Base-by-base conservation (phyloP, 2,797 vertebrate species). In the Rachycentron canadum region DNA sequence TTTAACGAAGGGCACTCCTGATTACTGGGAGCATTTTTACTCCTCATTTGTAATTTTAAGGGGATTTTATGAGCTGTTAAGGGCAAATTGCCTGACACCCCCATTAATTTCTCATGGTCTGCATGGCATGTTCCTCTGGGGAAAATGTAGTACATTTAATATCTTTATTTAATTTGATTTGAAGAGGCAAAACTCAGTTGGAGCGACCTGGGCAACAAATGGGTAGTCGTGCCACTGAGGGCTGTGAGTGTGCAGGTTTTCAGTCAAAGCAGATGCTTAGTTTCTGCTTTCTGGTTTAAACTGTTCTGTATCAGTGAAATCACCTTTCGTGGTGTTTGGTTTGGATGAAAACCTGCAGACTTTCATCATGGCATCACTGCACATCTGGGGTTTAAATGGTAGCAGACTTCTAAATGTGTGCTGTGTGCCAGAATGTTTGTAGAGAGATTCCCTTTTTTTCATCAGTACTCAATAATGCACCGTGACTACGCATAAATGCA, bases 1-100 rank as follows among this genome's bases (percentile, higher is more conserved):
- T 87, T 87, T 80, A 76, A 74, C 41, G 56, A 87, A 82, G 67
- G 69, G 36, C 69, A 69, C 32, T 13, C 7, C 19, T 69, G 28
- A 77, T 64, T 30, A 65, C 72, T 14, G 0, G 57, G 40, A 60
- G 34, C 30, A 7, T 55, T 78, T 82, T 41, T 23, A 11, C 21
- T 17, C 14, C 23, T 30, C 1, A 0, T 66, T 62, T 77, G 63
- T 65, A 26, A 81, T 79, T 76, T 74, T 19, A 60, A 36, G 30
- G 25, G 30, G 16, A 28, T 76, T 81, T 88, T 77, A 76, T 70
- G 63, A 62, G 68, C 63, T 41, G 23, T 75, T 68, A 43, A 65
- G 49, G 69, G 52, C 53, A 60, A 50, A 30, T 60, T 50, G 25
- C 50, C 16, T 9, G 7, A 58, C 5, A 66, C 52, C 47, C 62